These are phyloP conservation scores for Menura novaehollandiae DNA, from an alignment of 2,113 vertebrate genomes.

Conservation along the genomic window DNA sequence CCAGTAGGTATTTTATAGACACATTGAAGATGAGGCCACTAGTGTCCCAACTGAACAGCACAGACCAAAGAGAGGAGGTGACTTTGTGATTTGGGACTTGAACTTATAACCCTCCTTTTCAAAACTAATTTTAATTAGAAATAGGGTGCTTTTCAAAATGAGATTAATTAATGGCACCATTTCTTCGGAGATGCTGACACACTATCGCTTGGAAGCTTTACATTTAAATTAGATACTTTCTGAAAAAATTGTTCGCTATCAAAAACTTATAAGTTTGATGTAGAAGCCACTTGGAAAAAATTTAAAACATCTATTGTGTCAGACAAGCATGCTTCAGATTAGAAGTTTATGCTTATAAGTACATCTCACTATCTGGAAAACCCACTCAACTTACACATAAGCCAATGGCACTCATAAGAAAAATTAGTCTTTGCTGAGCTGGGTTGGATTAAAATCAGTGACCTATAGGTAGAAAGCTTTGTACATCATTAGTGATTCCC, in stretches of 20 bases:
- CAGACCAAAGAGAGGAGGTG: neutral
- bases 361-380: neutral
- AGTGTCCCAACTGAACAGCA: neutral
- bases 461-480: constrained; percentile 45
- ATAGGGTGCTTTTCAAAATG: neutral
- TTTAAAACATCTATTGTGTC: neutral
- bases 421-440: neutral
- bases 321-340: neutral
- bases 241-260: neutral
- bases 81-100: neutral
- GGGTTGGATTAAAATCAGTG: constrained; percentile 46
- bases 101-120: neutral
- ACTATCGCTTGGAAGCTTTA: neutral
- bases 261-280: neutral
- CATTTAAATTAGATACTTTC: neutral
- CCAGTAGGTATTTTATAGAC: neutral
- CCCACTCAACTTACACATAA: neutral
- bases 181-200: constrained; percentile 10
- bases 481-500: constrained; percentile 41
- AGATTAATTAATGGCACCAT: neutral
- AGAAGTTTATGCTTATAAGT: neutral
- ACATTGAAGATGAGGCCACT: neutral
- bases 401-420: neutral
- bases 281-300: neutral
- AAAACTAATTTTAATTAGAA: neutral